Conservation (phyloP, 2,113 vertebrate genomes). For the Plecotus auritus region DNA sequence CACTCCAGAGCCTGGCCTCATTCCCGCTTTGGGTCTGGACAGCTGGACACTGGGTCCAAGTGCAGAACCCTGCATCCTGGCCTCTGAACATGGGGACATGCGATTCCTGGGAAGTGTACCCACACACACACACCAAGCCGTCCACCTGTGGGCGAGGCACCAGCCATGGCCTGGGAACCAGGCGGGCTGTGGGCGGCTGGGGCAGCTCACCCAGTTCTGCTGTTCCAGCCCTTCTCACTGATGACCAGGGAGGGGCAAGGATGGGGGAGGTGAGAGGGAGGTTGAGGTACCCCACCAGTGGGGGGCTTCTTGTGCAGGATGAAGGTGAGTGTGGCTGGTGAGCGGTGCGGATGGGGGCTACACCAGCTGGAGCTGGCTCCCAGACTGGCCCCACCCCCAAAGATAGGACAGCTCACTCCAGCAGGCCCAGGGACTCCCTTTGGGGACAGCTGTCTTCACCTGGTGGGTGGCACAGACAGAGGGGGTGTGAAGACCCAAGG, state of each 20-base stretch:
- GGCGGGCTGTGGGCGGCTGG: background rate
- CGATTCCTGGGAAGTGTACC: no score
- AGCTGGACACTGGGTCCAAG: background rate
- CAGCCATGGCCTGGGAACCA: background rate
- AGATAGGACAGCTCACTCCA: background rate
- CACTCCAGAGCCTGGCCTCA: background rate
- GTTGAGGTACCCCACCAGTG: fast-evolving
- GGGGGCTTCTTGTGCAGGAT: background rate
- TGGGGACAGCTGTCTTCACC: background rate
- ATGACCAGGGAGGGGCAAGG: background rate
- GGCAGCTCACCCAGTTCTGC: background rate
- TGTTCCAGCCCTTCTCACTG: background rate
- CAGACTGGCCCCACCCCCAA: background rate
- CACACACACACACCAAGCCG: background rate
- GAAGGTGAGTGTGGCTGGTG: background rate
- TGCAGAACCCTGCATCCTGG: background rate
- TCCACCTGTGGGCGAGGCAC: background rate
- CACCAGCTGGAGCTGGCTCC: fast-evolving
- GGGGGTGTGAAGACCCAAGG: background rate
- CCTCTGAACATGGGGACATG: fast-evolving
- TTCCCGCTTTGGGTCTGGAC: background rate
- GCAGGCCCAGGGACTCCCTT: background rate
- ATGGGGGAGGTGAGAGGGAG: fast-evolving
- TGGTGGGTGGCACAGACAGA: background rate
- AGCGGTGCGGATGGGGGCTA: background rate